Percentiles rank a stretch among this genome's conserved stretches.
Evolutionary conservation across 2,888 invertebrate genomes (phyloP).

Genomic region (Drosophila neotestacea): DNA sequence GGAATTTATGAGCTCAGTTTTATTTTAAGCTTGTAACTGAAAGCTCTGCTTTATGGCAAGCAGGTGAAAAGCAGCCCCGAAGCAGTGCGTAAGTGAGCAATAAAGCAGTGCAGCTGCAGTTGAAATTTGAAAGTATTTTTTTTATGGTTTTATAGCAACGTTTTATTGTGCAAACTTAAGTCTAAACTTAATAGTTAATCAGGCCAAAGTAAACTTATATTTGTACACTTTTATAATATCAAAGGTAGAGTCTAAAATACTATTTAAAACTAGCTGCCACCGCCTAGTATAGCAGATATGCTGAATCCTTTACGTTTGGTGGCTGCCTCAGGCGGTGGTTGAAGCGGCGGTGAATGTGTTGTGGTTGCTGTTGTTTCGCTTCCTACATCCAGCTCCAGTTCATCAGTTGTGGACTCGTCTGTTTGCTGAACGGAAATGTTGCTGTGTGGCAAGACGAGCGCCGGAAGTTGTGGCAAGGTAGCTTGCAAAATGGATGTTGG

Average conservation of each 20-base stretch:
- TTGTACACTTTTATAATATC: conserved; percentile 45
- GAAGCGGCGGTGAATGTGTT: conserved; percentile 35
- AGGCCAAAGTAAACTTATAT: conserved; percentile 51
- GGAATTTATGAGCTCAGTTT: not conserved
- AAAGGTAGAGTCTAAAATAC: not conserved
- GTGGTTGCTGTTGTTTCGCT: conserved; percentile 52
- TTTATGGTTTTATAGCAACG: conserved; percentile 13
- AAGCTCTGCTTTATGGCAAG: conserved; percentile 1
- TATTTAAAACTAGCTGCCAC: conserved; percentile 65
- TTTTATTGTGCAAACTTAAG: conserved; percentile 36
- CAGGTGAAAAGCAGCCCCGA: conserved; percentile 6
- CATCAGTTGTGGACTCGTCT: conserved; percentile 65
- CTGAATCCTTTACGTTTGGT: conserved; percentile 83
- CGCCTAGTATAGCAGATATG: conserved; percentile 85
- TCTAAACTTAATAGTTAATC: conserved; percentile 58
- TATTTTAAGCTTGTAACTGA: not conserved
- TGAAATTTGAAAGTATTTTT: not conserved
- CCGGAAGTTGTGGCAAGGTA: conserved; percentile 63
- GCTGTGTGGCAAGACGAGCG: conserved; percentile 56
- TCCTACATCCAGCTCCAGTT: conserved; percentile 71
- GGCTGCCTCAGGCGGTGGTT: conserved; percentile 59
- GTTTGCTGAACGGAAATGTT: conserved; percentile 57
- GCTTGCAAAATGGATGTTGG: conserved; percentile 67
- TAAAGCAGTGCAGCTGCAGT: conserved; percentile 13
- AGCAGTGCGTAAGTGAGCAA: conserved; percentile 3